These are phyloP conservation scores for Pygocentrus nattereri DNA, from an alignment of 2,797 vertebrate species.

Conservation along the genomic window DNA sequence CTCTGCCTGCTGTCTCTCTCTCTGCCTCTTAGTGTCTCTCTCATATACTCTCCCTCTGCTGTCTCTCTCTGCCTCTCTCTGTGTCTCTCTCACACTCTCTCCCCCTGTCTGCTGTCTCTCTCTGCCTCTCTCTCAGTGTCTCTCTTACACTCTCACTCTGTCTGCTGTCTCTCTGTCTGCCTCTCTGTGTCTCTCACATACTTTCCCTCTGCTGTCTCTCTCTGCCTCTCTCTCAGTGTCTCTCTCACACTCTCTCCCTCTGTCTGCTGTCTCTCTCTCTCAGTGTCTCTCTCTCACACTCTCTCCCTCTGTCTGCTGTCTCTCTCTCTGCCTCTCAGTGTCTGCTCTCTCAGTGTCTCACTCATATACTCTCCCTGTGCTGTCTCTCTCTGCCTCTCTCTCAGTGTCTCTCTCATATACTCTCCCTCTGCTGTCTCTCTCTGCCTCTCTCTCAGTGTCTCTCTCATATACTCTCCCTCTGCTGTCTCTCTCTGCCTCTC, in stretches of 20 bases:
- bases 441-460: no score
- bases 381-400: not conserved
- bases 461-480: not conserved
- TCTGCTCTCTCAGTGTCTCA: no score
- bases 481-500: no score
- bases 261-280: not conserved
- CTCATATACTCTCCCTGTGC: no score
- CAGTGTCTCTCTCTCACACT: not conserved
- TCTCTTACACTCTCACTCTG: not conserved
- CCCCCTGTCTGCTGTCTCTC: constrained; percentile 33
- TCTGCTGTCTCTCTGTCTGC: not conserved
- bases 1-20: not conserved
- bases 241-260: constrained; percentile 3
- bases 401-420: no score
- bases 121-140: constrained; percentile 1
- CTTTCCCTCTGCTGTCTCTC: not conserved
- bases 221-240: constrained; percentile 21
- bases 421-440: no score
- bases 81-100: no score
- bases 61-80: not conserved
- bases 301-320: no score
- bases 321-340: no score
- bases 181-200: no score
- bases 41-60: no score
- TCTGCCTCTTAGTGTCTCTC: constrained; percentile 25